Evolutionary conservation across 1,140 invertebrate species (phyloP).

Genomic region (Zophobas morio): DNA sequence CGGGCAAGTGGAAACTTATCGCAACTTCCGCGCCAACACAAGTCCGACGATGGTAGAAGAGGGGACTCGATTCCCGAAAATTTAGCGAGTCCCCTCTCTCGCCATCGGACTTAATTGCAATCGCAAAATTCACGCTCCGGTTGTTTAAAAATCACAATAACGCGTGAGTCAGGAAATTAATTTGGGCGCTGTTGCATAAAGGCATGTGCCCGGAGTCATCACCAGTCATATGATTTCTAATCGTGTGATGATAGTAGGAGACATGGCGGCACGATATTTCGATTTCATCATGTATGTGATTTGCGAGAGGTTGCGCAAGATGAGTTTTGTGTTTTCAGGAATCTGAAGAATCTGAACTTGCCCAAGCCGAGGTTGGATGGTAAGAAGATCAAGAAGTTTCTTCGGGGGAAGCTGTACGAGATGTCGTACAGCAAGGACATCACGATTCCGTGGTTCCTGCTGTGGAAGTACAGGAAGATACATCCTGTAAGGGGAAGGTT

Average conservation of each 20-base stretch:
- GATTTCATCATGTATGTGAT: conserved; percentile 16
- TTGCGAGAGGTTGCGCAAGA: neutral
- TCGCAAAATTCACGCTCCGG: neutral
- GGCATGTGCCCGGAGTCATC: conserved; percentile 23
- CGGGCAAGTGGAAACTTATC: neutral
- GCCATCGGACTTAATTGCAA: neutral
- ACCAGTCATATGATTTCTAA: neutral
- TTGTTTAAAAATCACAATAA: neutral
- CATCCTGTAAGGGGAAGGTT: conserved; percentile 51
- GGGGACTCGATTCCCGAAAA: too few relatives aligned
- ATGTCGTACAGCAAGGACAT: conserved; percentile 11
- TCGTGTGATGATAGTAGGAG: neutral
- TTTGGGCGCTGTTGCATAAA: conserved; percentile 18
- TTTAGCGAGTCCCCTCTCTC: too few relatives aligned
- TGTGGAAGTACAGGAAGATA: conserved; percentile 55
- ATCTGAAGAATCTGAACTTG: neutral
- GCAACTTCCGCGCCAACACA: too few relatives aligned
- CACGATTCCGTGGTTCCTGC: conserved; percentile 41
- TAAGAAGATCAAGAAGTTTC: conserved; percentile 23
- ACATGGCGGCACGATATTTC: conserved; percentile 6
- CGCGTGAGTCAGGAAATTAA: neutral
- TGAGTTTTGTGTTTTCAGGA: conserved; percentile 10
- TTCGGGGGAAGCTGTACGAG: neutral
- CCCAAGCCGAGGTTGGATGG: neutral
- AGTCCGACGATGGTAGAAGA: too few relatives aligned